Percentiles rank a stretch among this genome's conserved stretches.
Conservation (phyloP, 2,888 invertebrate genomes). For the Tachina fera region DNA sequence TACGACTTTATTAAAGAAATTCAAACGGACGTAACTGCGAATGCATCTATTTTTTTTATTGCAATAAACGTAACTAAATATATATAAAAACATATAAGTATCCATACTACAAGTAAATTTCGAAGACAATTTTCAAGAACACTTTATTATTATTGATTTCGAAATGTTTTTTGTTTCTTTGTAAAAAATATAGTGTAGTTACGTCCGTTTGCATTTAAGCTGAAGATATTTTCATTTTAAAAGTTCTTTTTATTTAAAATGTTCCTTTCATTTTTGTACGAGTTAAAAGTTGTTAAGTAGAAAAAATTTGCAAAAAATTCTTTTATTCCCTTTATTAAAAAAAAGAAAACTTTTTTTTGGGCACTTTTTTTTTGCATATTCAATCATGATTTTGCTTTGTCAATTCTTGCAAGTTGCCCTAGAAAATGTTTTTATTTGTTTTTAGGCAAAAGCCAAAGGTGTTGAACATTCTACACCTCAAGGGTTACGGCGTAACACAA, state of each 20-base stretch:
- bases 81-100: no score
- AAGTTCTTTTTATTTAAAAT: not conserved
- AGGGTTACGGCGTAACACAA: slow-evolving; percentile 39
- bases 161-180: no score
- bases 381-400: slow-evolving; percentile 41
- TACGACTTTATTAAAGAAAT: no score
- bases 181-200: no score
- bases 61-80: no score
- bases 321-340: not conserved
- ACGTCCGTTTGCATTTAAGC: no score
- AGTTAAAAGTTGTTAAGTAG: slow-evolving; percentile 36
- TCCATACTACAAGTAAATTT: no score
- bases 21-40: no score
- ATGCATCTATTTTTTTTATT: no score
- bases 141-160: no score
- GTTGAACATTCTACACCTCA: slow-evolving; percentile 47
- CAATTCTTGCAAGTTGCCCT: slow-evolving; percentile 32
- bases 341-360: not conserved
- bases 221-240: slow-evolving; percentile 2
- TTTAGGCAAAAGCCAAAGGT: slow-evolving; percentile 60
- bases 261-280: slow-evolving; percentile 5
- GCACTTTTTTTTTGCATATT: not conserved
- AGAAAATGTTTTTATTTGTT: slow-evolving; percentile 46
- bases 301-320: slow-evolving; percentile 12
- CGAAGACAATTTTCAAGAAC: no score